These are phyloP conservation scores for Cyprinodon variegatus DNA, from an alignment of 2,113 vertebrate species.

Conservation along the genomic window DNA sequence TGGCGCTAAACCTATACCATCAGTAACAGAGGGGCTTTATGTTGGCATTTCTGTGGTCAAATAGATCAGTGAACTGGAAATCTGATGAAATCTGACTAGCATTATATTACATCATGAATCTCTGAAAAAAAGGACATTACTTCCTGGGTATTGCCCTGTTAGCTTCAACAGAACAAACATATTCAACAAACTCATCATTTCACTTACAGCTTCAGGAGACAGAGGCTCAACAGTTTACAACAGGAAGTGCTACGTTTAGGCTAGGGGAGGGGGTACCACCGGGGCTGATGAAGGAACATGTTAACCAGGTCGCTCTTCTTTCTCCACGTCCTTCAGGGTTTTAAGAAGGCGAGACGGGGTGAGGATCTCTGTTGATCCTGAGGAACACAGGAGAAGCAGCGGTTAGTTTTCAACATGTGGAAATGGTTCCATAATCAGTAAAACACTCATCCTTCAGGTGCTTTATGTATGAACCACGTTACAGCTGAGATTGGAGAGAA, in stretches of 20 bases:
- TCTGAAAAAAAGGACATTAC: background rate
- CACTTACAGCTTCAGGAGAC: constrained; percentile 1
- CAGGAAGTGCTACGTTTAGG: background rate
- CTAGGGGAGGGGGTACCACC: background rate
- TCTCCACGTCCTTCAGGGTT: constrained; percentile 85
- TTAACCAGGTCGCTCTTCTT: constrained; percentile 84
- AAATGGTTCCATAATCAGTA: background rate
- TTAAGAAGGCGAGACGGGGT: constrained; percentile 86
- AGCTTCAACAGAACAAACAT: background rate
- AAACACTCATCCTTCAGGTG: background rate
- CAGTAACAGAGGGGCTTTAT: background rate
- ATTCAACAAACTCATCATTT: background rate
- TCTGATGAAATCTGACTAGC: background rate
- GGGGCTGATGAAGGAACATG: constrained; percentile 22
- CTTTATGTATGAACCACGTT: background rate
- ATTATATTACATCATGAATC: background rate
- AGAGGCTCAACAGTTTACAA: background rate
- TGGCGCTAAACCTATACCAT: background rate
- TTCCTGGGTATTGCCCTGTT: background rate
- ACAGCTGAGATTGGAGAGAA: background rate
- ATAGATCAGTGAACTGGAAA: constrained; percentile 21
- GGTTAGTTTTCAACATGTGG: background rate
- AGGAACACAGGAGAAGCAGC: constrained; percentile 8
- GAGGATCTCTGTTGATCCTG: constrained; percentile 87
- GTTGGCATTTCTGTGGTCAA: constrained; percentile 42